Evolutionary conservation across 2,113 vertebrate species (phyloP), one percentile per base, ranked within the genome.

Genomic region (Otus sunia): DNA sequence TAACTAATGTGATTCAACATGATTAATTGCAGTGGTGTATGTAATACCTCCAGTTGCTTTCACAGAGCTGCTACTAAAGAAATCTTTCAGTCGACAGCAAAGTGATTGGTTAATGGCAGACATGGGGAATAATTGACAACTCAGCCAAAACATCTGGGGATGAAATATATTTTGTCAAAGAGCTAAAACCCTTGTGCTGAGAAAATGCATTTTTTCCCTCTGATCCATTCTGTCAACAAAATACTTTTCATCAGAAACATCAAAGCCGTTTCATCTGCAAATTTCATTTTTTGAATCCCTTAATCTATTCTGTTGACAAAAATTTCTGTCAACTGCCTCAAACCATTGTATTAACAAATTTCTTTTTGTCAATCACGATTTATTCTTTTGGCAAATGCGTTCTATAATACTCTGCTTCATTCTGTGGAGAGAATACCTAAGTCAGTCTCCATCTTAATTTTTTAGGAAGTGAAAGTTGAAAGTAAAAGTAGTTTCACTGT

Each of bases 261-360:
- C 97, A 98, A 98, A 98, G 96, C 96, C 0, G 7, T 97, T 98
- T 97, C 96, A 97, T 98, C 97, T 97, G 97, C 94, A 97, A 97
- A 97, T 98, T 98, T 98, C 94, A 96, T 97, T 95, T 95, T 97
- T 95, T 85, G 93, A 98, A 97, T 97, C 97, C 95, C 80, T 97
- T 98, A 97, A 98, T 98, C 97, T 98, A 94, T 56, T 97, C 91
- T 96, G 97, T 98, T 98, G 98, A 98, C 98, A 98, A 98, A 98
- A 97, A 97, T 89, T 97, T 97, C 97, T 98, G 97, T 98, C 98
- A 98, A 97, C 96, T 94, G 96, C 95, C 96, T 97, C 92, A 96
- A 97, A 98, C 86, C 84, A 98, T 96, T 98, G 97, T 97, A 98
- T 98, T 98, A 98, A 97, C 97, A 98, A 97, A 97, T 98, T 98